Evolutionary conservation across 2,797 vertebrate species (phyloP), one percentile per base, ranked within the genome.

Genomic region (Darevskia nairensis): DNA sequence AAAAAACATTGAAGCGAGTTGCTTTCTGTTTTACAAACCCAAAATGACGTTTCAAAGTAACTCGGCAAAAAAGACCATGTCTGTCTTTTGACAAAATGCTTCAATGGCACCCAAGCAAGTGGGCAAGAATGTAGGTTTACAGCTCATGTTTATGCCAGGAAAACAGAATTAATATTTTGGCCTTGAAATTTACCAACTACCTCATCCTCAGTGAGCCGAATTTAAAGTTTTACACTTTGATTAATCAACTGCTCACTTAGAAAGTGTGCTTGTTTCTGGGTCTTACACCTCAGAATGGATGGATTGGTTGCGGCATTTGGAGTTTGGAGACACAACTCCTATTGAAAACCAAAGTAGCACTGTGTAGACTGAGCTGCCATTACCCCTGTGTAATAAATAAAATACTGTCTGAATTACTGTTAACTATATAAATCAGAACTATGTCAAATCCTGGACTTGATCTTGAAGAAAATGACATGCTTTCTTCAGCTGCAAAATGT

Each of bases 111-210:
- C 69, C 77, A 86, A 89, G 80, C 72, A 92, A 91, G 87, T 79
- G 27, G n/a, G 15, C 93, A 91, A 94, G 66, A 94, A 55, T 93
- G 86, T 64, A 64, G 86, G 69, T 92, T 93, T 93, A 92, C 90
- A 90, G 92, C 89, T 90, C 85, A 92, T 94, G 80, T 93, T 95
- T 94, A 90, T 90, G 84, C 88, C 93, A 93, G 82, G 84, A 94
- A 90, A 92, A 72, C 59, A 89, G 91, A 90, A 92, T 92, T 90
- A 92, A 94, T 94, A 92, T 91, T 94, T 92, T 88, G 91, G 88
- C 82, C 88, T 89, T 92, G 89, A 95, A 94, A 94, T 94, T 95
- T 94, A 95, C 94, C 94, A 93, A 92, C 92, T 90, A 87, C 87
- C 91, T 94, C 91, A 89, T 85, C 90, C 74, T 92, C 72, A 83